Evolutionary conservation across 2,888 invertebrate species (phyloP), one percentile per base, ranked within the genome.

Genomic region (Cheilosia vernalis): DNA sequence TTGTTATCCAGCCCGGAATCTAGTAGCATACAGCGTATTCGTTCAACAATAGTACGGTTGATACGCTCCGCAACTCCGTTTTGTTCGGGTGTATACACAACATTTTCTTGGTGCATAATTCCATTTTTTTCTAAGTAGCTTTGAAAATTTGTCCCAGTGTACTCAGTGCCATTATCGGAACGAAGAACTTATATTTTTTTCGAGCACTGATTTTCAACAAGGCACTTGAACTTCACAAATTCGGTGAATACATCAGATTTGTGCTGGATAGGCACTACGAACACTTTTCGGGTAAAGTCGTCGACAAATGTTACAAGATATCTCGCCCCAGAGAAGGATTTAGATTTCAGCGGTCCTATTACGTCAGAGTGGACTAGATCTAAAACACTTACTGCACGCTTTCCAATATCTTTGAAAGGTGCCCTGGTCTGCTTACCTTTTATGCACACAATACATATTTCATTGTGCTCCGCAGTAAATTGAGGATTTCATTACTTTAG

Each of bases 281-380:
- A 82, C 15, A 72, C 64, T 63, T 73, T 78, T 17, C 76, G 44
- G 2, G 44, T 66, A 51, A 61, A 84, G 76, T 91, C 90, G 88
- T 92, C 91, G 61, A 90, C 88, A 53, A 92, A 90, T 2, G 89
- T 89, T 21, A 90, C 66, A 58, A 91, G 89, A 85, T 90, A 91
- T 70, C 83, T 89, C 2, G 87, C 87, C 13, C 90, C 89, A 24
- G 89, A 90, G 5, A 88, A 63, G 1, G 91, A 91, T 44, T 70
- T 70, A 1, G 76, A 76, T 69, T 89, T 88, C 88, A 91, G 88
- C 9, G 90, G 90, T 13, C 91, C 90, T 81, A 89, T 90, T 1
- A 91, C 78, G 87, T 92, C 91, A 10, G 89, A 73, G 67, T 91
- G 90, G 0, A 91, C 61, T 37, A 90, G 15, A 24, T 90, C 89